A percentile compares a stretch with the other conserved stretches of the same genome.
Evolutionary conservation across 2,888 invertebrate species (phyloP).

Genomic region (Pollenia angustigena): DNA sequence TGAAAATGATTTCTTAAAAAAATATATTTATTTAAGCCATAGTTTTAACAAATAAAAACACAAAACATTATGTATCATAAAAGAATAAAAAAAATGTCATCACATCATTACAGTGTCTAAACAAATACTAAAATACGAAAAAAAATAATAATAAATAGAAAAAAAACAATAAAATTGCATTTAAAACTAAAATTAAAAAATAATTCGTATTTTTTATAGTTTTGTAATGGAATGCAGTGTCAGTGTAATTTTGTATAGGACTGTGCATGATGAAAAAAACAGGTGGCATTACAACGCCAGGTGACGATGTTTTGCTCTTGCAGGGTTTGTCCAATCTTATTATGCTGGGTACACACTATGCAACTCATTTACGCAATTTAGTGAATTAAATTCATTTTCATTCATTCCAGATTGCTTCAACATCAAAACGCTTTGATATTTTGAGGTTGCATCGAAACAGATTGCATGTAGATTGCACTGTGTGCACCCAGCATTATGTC

Average conservation of each 20-base stretch:
- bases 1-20: conserved; percentile 63
- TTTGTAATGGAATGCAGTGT: background rate
- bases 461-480: too few species aligned
- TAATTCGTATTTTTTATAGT: conserved; percentile 15
- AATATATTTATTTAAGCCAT: conserved; percentile 29
- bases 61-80: conserved; percentile 69
- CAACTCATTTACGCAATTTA: too few species aligned
- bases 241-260: background rate
- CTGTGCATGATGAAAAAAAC: too few species aligned
- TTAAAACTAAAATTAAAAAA: conserved; percentile 33
- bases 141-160: conserved; percentile 34
- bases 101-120: conserved; percentile 66
- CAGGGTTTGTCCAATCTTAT: too few species aligned
- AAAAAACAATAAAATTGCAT: conserved; percentile 31
- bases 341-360: too few species aligned
- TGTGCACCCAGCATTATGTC: too few species aligned
- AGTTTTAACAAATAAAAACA: conserved; percentile 73
- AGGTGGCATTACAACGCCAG: too few species aligned
- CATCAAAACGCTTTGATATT: too few species aligned
- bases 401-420: too few species aligned
- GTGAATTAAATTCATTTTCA: too few species aligned
- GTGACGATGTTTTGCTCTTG: too few species aligned
- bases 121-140: conserved; percentile 52
- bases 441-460: too few species aligned
- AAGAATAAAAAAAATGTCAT: conserved; percentile 63